Evolutionary conservation across 2,888 invertebrate species (phyloP), one percentile per base, ranked within the genome.

Genomic region (Toxonevra muliebris): DNA sequence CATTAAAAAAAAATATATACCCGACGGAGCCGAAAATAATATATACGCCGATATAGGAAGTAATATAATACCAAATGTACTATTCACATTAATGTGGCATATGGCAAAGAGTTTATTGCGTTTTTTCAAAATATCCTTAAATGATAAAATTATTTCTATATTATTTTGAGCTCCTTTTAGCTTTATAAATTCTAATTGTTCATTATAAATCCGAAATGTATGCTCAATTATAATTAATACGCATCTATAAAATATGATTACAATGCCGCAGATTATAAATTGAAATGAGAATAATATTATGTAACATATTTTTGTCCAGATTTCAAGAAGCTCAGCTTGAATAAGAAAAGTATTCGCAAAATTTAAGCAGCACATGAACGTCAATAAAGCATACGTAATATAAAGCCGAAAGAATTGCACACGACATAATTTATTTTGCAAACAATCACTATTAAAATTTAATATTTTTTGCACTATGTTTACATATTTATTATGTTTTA

Each of bases 1-100:
- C 5, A 75, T 69, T 42, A 79, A 45, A n/a, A 81, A 3, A 50
- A 65, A 79, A 57, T 80, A 80, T 0, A 76, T 75, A 13, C 75
- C 74, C 1, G 65, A 67, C 1, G 79, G 79, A 0, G 73, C 69
- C 5, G 73, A 69, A n/a, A 74, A 45, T 9, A 80, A 48, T 3
- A 74, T 50, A 65, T 69, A 73, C 0, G 74, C 74, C 48, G 75
- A 65, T 7, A 80, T 73, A 1, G 74, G 4, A 12, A 74, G 48
- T 55, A 80, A 50, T 2, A 74, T 58, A 11, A 76, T 48, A 1
- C 80, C 81, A 61, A 77, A 76, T 3, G 55, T 67, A 5, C 58
- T 62, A 72, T 74, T 79, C 3, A 81, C 57, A 11, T 77, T 68
- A 15, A 71, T 60, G 17, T 74, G 72, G 69, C 77, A 79, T 58